Conservation (phyloP, 2,113 vertebrate genomes). For the Bolborhynchus lineola region DNA sequence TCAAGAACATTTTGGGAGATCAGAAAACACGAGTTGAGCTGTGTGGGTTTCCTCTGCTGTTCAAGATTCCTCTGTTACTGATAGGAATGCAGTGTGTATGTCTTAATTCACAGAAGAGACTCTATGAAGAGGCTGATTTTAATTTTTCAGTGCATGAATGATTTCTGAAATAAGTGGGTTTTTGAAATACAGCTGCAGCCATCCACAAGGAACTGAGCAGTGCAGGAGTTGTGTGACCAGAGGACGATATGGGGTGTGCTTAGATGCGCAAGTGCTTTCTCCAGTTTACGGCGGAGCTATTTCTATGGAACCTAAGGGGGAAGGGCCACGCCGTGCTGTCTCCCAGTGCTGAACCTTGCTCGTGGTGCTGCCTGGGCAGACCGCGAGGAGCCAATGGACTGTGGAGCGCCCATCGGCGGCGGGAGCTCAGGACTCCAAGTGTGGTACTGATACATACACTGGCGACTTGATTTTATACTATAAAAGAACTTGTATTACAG, state of each 20-base stretch:
- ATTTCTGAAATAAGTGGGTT: background rate
- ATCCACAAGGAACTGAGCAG: background rate
- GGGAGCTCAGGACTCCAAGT: background rate
- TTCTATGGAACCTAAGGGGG: background rate
- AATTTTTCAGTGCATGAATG: background rate
- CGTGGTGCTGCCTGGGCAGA: conserved; percentile 1
- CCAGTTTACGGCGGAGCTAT: background rate
- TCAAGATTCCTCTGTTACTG: background rate
- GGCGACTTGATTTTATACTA: conserved; percentile 85
- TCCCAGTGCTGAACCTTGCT: background rate
- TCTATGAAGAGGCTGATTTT: background rate
- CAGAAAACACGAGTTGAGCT: background rate
- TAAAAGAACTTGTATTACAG: conserved; percentile 81
- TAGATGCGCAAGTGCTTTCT: background rate
- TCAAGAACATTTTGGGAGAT: background rate
- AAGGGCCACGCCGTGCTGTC: background rate
- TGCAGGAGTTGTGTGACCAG: background rate
- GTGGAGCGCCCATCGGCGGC: background rate
- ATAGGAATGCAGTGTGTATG: background rate
- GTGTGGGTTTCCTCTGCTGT: background rate
- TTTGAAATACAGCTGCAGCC: background rate
- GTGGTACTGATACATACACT: conserved; percentile 90
- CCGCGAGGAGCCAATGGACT: background rate
- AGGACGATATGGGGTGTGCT: background rate
- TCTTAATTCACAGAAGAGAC: background rate